Percentiles rank a stretch among this genome's conserved stretches.
phyloP scores from a whole-genome alignment of 2,113 vertebrate genomes.

The Gorilla gorilla region DNA sequence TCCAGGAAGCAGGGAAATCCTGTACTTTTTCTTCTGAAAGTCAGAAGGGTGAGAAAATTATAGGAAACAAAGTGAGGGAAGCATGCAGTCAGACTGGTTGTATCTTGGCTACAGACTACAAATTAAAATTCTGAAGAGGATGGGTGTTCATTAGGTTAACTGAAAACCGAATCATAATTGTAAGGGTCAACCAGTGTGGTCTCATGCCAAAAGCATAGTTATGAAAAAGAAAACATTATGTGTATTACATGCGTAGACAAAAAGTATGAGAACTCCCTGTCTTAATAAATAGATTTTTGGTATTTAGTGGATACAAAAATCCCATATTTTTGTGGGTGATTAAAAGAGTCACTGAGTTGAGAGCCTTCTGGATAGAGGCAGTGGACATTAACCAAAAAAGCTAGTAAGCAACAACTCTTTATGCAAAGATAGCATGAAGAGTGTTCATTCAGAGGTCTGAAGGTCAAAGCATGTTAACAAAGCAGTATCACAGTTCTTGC shows the following conservation, averaged over 20 bases:
- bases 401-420: neutral
- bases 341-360: neutral
- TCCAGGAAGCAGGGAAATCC: neutral
- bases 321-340: neutral
- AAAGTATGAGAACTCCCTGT: neutral
- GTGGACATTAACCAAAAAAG: neutral
- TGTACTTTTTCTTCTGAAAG: neutral
- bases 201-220: neutral
- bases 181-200: neutral
- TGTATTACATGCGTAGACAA: neutral
- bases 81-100: neutral
- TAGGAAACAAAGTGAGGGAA: neutral
- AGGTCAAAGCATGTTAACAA: neutral
- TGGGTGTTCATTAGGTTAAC: neutral
- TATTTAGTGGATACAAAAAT: neutral
- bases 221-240: neutral
- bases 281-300: neutral
- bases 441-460: neutral
- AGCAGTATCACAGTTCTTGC: neutral
- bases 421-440: neutral
- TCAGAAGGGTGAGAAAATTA: neutral
- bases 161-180: neutral
- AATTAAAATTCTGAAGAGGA: slow-evolving; percentile 5
- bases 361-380: neutral
- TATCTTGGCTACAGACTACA: neutral